Conservation (phyloP, 2,113 vertebrate species). For the Dipodomys stephensi region DNA sequence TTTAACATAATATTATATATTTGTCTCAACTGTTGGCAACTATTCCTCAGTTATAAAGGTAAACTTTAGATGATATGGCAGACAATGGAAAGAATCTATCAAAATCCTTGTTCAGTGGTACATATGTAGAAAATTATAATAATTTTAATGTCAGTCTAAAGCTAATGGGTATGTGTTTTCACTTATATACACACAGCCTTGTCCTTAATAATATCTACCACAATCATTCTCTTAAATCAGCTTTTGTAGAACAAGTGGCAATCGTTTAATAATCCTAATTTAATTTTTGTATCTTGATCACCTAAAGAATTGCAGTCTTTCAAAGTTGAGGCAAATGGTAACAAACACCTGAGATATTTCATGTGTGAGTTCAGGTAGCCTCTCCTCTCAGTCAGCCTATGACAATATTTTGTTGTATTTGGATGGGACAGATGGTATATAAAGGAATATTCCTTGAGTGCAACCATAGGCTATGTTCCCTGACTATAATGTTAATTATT, state of each 20-base stretch:
- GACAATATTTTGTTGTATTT: background rate
- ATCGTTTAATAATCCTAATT: slow-evolving; percentile 29
- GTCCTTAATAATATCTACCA: background rate
- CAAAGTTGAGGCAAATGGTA: slow-evolving; percentile 24
- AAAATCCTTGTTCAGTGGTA: slow-evolving; percentile 2
- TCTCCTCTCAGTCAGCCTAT: background rate
- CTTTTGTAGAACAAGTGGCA: background rate
- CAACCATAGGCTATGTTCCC: background rate
- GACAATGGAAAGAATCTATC: slow-evolving; percentile 19
- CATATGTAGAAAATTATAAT: slow-evolving; percentile 18
- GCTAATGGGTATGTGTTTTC: background rate
- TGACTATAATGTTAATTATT: background rate
- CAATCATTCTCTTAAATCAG: slow-evolving; percentile 28
- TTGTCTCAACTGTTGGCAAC: slow-evolving; percentile 32
- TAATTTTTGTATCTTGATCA: slow-evolving; percentile 41
- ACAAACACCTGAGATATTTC: background rate
- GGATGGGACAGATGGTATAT: background rate
- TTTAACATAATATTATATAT: background rate
- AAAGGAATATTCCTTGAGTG: background rate
- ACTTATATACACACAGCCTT: background rate
- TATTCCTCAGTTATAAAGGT: slow-evolving; percentile 47
- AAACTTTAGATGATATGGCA: slow-evolving; percentile 22
- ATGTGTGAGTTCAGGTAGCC: background rate
- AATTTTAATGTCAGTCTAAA: slow-evolving; percentile 45
- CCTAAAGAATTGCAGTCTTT: slow-evolving; percentile 25